A percentile compares a stretch with the other conserved stretches of the same genome.
Conservation (phyloP, 2,113 vertebrate species). For the Phalacrocorax carbo region DNA sequence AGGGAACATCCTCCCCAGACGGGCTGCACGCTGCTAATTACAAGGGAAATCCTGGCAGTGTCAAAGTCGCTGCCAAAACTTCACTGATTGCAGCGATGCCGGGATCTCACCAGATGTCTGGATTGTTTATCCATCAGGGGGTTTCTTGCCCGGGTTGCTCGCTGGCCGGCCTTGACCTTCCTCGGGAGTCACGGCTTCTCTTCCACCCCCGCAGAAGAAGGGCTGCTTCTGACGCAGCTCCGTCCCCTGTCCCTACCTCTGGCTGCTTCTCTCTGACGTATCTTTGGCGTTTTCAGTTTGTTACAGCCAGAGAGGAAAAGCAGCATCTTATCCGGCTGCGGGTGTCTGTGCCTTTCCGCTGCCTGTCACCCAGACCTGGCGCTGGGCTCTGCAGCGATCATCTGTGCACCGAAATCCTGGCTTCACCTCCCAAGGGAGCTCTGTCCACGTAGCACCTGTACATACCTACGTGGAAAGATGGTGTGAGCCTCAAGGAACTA, state of each 20-base stretch:
- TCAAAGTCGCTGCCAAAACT: slow-evolving; percentile 38
- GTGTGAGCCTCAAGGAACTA: background rate
- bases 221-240: slow-evolving; percentile 27
- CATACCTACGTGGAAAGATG: background rate
- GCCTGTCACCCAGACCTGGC: background rate
- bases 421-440: background rate
- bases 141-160: background rate
- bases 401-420: background rate
- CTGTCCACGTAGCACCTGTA: background rate
- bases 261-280: background rate
- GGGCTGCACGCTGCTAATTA: slow-evolving; percentile 49
- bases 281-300: background rate
- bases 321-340: background rate
- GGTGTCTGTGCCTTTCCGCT: background rate
- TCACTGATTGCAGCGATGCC: slow-evolving; percentile 26
- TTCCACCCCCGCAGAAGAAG: background rate
- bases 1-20: slow-evolving; percentile 64
- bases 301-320: slow-evolving; percentile 7
- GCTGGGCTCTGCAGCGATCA: background rate
- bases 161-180: slow-evolving; percentile 42
- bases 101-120: slow-evolving; percentile 55
- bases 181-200: background rate
- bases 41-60: slow-evolving; percentile 67
- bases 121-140: slow-evolving; percentile 40
- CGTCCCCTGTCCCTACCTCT: background rate